Conservation (phyloP, 2,113 vertebrate genomes). For the Poicephalus meyeri region DNA sequence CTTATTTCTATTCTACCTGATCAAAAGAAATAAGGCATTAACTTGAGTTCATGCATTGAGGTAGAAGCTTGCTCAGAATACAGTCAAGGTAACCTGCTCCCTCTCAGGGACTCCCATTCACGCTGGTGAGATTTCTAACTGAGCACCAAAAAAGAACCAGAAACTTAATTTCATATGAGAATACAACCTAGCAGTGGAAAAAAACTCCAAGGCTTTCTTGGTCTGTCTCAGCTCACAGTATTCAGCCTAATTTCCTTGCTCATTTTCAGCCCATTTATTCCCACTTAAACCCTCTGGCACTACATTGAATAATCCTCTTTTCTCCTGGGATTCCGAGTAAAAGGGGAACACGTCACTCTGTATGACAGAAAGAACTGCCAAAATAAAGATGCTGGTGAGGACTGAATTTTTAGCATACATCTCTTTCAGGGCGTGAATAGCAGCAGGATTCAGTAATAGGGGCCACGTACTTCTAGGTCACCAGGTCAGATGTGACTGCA, state of each 20-base stretch:
- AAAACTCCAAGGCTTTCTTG: not conserved
- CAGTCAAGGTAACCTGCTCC: not conserved
- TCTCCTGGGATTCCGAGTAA: conserved; percentile 20
- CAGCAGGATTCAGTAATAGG: conserved; percentile 36
- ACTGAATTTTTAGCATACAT: not conserved
- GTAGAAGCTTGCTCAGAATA: not conserved
- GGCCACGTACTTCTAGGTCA: not conserved
- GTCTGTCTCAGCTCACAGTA: not conserved
- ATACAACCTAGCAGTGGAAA: not conserved
- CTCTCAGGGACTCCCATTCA: not conserved
- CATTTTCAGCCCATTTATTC: conserved; percentile 63
- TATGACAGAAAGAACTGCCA: conserved; percentile 22
- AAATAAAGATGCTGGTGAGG: conserved; percentile 42
- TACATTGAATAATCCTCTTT: conserved; percentile 41
- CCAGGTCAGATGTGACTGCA: conserved; percentile 44
- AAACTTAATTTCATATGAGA: not conserved
- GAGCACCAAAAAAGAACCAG: not conserved
- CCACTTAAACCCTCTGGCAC: conserved; percentile 36
- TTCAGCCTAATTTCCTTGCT: conserved; percentile 16
- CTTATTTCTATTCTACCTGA: rapidly evolving
- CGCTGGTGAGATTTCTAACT: not conserved
- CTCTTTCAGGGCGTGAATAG: conserved; percentile 3
- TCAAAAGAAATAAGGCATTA: not conserved
- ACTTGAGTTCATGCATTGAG: not conserved
- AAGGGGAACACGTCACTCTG: conserved; percentile 47